Evolutionary conservation across 2,797 vertebrate species (phyloP).

Genomic region (Cirrhinus mrigala): DNA sequence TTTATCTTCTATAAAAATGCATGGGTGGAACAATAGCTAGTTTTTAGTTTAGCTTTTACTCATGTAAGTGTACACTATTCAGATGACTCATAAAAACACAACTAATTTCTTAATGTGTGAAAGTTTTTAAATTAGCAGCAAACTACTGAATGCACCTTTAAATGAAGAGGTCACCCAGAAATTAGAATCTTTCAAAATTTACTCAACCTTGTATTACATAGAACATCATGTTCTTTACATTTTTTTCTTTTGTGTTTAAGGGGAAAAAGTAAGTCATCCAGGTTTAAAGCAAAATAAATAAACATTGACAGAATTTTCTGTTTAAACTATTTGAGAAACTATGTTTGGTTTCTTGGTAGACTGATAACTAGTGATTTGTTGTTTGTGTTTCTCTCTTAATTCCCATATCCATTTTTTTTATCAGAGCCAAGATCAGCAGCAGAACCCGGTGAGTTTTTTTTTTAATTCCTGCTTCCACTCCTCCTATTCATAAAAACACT

Average conservation of each 20-base stretch:
- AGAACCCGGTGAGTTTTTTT: conserved; percentile 85
- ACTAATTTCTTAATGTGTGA: neutral
- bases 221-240: neutral
- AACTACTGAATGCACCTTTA: neutral
- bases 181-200: neutral
- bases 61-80: neutral
- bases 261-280: neutral
- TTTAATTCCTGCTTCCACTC: conserved; percentile 17
- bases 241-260: neutral
- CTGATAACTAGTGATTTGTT: conserved; percentile 20
- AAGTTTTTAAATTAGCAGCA: neutral
- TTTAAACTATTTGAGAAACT: neutral
- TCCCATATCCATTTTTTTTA: conserved; percentile 43
- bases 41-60: neutral
- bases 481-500: conserved; percentile 30
- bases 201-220: neutral
- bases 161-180: neutral
- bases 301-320: neutral
- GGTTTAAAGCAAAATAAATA: neutral
- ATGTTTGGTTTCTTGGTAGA: neutral
- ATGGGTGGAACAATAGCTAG: neutral
- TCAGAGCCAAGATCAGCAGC: conserved; percentile 94
- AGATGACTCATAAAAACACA: neutral
- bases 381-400: conserved; percentile 26
- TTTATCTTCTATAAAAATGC: too few species aligned